Base-by-base conservation (phyloP, 1,140 invertebrate genomes). In the Diachasmimorpha longicaudata region DNA sequence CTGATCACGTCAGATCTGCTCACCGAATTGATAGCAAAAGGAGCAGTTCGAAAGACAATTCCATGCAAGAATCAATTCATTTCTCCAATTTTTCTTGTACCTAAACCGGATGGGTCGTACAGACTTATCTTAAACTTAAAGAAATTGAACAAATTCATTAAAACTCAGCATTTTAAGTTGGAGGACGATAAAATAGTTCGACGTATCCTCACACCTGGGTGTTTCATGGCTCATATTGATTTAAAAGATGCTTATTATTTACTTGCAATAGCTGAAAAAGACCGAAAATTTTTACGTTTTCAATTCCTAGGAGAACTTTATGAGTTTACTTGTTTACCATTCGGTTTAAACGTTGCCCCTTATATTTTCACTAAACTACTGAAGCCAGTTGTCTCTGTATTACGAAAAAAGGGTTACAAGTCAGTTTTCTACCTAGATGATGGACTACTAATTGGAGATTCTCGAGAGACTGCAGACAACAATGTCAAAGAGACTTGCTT, bases 331-430 rank as follows among this genome's bases (percentile, higher is more conserved):
- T 58, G 55, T 5, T 23, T 21, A 10, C 55, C 55, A 8, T 58
- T 58, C 23, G 55, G 19, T 10, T 23, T 58, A 10, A 58, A 21
- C 23, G 13, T 23, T 21, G 23, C 37, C 37, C 37, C 37, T 4
- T 39, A 39, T n/a, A 39, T 58, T n/a, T 58, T 58, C 55, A 10
- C 55, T 10, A 88, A 86, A 88, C 87, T 87, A 89, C 85, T 71
- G 55, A 66, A 23, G 9, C 82, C 80, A 0, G 77, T 83, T 36
- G 66, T 76, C 44, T 48, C 19, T 6, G 58, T 46, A 44, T 31
- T 78, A 19, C 8, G 75, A 68, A 46, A 63, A 42, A 23, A 14
- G 36, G 70, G 76, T n/a, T 37, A 48, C 36, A 68, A 13, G 0
- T 70, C 70, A 21, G 70, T 73, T 4, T 14, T 77, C 11, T 73